Evolutionary conservation across 2,797 vertebrate genomes (phyloP), one percentile per base, ranked within the genome.

Genomic region (Sylvilagus floridanus): DNA sequence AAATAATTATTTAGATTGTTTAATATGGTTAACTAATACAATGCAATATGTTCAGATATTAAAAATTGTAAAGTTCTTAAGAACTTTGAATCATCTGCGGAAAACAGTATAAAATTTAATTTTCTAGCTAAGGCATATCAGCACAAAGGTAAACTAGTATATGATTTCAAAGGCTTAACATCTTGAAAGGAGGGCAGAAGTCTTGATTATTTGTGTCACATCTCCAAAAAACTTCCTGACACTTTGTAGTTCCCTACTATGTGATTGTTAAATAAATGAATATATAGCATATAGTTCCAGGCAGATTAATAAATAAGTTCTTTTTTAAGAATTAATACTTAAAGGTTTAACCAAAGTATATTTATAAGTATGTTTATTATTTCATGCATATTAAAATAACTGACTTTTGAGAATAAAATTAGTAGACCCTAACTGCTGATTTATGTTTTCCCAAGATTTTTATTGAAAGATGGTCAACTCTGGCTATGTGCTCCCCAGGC

Each of bases 401-500:
- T 24, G 78, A 5, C 35, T n/a, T 42, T 65, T 57, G 11, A 69
- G 11, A 1, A 63, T 79, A 42, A 84, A 84, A 78, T 22, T 75
- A 21, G 2, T 78, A 47, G 78, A 30, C 21, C 73, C 79, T 94
- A 88, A 95, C 93, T 97, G 92, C 95, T 97, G 92, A 95, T 97
- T 97, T 97, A 5, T 98, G 93, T 98, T 94, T 98, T 3, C 13
- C 84, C 82, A 98, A 99, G 99, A 98, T 99, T 99, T 98, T 99
- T 99, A 79, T 98, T 99, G 97, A 99, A 99, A 98, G 99, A 99
- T 97, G 99, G 99, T 90, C 99, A 99, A 97, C 98, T 99, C 96
- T 99, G 99, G 99, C 98, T 99, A 77, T 99, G 99, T 97, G 99
- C 99, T 92, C 99, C 99, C 96, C 99, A 99, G 98, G 99, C 99